Evolutionary conservation across 1,140 invertebrate species (phyloP).

Genomic region (Drosophila jambulina): DNA sequence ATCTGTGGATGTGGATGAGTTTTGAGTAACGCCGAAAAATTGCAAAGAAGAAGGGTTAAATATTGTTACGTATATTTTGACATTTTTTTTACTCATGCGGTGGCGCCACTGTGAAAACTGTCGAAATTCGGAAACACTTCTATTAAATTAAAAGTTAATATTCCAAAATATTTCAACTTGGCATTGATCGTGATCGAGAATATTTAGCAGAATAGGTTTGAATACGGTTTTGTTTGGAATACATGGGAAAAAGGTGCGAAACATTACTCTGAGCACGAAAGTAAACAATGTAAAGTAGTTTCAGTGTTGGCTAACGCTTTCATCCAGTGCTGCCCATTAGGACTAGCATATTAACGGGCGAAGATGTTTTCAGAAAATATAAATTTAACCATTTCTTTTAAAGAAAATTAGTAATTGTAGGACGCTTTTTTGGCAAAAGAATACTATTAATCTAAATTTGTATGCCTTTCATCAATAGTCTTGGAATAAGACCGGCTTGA

Average conservation of each 20-base stretch:
- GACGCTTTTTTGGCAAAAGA: no score
- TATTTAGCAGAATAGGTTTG: not conserved
- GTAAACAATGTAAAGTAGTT: not conserved
- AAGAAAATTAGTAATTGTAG: not conserved
- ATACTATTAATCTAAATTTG: not conserved
- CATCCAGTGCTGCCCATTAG: conserved; percentile 18
- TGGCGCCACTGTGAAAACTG: not conserved
- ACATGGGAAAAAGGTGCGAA: not conserved
- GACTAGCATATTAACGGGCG: not conserved
- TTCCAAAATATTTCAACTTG: not conserved
- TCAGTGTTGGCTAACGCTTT: conserved; percentile 3
- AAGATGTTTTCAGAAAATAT: not conserved
- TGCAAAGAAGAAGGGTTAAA: conserved; percentile 41
- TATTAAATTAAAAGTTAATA: not conserved
- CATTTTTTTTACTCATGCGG: not conserved
- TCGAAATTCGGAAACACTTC: not conserved
- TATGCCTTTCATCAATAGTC: not conserved
- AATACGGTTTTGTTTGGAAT: not conserved
- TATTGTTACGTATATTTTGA: conserved; percentile 25
- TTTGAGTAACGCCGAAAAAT: conserved; percentile 63
- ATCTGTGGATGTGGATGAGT: conserved; percentile 41
- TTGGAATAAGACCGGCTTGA: not conserved
- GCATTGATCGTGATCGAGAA: not conserved
- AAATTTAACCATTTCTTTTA: not conserved
- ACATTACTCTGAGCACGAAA: not conserved